Percentiles rank a stretch among this genome's conserved stretches.
These are phyloP conservation scores for Papilio glaucus DNA, from an alignment of 1,140 invertebrate genomes.

Conservation along the genomic window DNA sequence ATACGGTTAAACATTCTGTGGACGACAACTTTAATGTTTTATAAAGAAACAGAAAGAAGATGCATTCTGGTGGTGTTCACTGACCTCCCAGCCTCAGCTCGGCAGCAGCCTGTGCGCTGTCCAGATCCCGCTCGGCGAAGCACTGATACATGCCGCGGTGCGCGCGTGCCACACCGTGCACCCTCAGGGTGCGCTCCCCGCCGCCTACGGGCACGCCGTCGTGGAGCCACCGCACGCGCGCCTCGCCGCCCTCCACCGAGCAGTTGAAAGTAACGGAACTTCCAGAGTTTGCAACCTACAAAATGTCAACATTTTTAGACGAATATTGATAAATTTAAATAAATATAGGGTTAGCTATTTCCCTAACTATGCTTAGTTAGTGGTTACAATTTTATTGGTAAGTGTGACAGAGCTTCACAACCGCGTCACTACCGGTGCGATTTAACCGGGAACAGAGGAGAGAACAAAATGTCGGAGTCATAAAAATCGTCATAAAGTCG, in stretches of 20 bases:
- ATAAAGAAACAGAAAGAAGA: slow-evolving; percentile 6
- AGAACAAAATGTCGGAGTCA: too few relatives aligned
- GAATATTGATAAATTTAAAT: too few relatives aligned
- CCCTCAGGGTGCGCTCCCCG: slow-evolving; percentile 82
- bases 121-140: slow-evolving; percentile 88
- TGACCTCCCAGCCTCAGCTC: slow-evolving; percentile 90
- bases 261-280: slow-evolving; percentile 84
- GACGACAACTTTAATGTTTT: too few relatives aligned
- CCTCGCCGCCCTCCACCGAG: slow-evolving; percentile 89
- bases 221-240: slow-evolving; percentile 89
- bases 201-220: slow-evolving; percentile 87
- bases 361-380: too few relatives aligned
- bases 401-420: too few relatives aligned
- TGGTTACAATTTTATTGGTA: too few relatives aligned
- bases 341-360: too few relatives aligned
- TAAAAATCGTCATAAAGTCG: too few relatives aligned
- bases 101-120: slow-evolving; percentile 88
- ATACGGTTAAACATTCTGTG: too few relatives aligned
- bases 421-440: too few relatives aligned
- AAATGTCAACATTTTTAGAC: too few relatives aligned
- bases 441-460: too few relatives aligned
- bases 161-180: slow-evolving; percentile 87
- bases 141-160: slow-evolving; percentile 95
- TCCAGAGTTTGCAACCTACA: slow-evolving; percentile 81
- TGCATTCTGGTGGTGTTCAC: slow-evolving; percentile 35